Percentiles rank a stretch among this genome's conserved stretches.
Evolutionary conservation across 2,113 vertebrate genomes (phyloP).

Genomic region (Pollimyrus isidori): DNA sequence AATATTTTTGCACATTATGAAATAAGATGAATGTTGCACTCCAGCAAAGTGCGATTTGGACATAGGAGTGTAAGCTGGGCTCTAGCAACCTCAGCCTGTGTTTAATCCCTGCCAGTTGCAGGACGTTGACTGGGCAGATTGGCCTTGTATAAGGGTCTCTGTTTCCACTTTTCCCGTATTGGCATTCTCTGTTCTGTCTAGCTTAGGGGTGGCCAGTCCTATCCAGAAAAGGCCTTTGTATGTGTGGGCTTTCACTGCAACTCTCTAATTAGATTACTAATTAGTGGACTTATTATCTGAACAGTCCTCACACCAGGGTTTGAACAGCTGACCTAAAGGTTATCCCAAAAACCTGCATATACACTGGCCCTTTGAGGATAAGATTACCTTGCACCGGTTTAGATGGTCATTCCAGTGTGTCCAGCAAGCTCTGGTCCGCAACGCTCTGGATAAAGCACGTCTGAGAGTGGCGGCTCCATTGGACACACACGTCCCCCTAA

Average conservation of each 20-base stretch:
- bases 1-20: not conserved
- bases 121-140: not conserved
- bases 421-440: not conserved
- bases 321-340: not conserved
- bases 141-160: not conserved
- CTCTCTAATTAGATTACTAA: not conserved
- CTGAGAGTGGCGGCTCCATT: not conserved
- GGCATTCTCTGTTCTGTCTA: not conserved
- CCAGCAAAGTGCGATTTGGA: not conserved
- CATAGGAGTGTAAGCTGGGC: not conserved
- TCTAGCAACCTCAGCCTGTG: not conserved
- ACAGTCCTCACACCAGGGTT: not conserved
- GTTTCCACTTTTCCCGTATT: not conserved
- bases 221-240: not conserved
- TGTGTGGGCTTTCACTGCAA: not conserved
- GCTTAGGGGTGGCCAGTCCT: not conserved
- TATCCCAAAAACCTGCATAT: not conserved
- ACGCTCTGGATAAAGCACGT: not conserved
- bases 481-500: not conserved
- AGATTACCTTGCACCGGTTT: not conserved
- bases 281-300: not conserved
- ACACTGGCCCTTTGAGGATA: not conserved
- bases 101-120: not conserved
- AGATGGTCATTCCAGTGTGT: not conserved
- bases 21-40: not conserved